Evolutionary conservation across 2,888 invertebrate species (phyloP), one percentile per base, ranked within the genome.

Genomic region (Acrobasis repandana): DNA sequence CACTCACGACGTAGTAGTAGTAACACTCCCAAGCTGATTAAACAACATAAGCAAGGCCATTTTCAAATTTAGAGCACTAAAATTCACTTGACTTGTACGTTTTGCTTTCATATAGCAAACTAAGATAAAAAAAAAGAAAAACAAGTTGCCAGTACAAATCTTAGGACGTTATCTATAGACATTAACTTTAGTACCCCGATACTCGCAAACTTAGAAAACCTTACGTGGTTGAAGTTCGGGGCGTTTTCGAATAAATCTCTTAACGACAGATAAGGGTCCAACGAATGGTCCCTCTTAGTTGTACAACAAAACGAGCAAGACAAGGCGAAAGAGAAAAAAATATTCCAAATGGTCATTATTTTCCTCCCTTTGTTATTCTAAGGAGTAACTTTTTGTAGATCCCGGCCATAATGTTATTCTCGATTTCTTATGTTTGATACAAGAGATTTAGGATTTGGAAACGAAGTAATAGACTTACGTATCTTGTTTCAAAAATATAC

Each of bases 181-280:
- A 50, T 52, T 43, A 34, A 62, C 28, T 56, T 62, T 49, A 33
- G 48, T 43, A 56, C 15, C 36, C 43, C 43, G 16, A 49, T 47
- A 46, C 60, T 52, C 4, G 14, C 33, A 56, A 61, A 54, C 47
- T 62, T 48, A 56, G 43, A 61, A 62, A 62, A 60, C 61, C 57
- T 49, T 61, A 64, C 58, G 61, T 61, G 59, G 63, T 67, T 65
- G 67, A 73, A 71, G 67, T 72, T 65, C 57, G 69, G 67, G 67
- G 72, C 64, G 66, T 59, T 50, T 61, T 64, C 63, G 71, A 72
- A 83, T 83, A 83, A 83, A 83, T 83, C 83, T 80, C 65, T 67
- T 67, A 72, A 65, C 71, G 81, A 77, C 76, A 80, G 83, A 81
- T 79, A 79, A 79, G 78, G 79, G 75, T 74, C 74, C 74, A 68